Evolutionary conservation across 2,888 invertebrate species (phyloP).

Genomic region (Podabrus alpinus): DNA sequence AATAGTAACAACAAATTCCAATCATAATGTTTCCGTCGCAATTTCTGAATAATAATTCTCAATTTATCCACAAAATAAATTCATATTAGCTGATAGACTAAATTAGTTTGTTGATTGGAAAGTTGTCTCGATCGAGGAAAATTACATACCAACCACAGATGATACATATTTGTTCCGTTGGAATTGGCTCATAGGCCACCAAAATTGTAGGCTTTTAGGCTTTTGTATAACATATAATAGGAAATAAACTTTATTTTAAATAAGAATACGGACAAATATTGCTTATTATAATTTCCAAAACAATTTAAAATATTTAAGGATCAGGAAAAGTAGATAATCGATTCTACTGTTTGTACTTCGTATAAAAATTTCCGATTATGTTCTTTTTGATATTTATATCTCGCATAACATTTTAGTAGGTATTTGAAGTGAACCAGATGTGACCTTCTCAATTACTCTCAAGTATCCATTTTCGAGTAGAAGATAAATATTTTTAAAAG

Average conservation of each 20-base stretch:
- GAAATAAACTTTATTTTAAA: neutral
- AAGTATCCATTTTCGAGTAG: slow-evolving; percentile 7
- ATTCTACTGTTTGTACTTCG: slow-evolving; percentile 3
- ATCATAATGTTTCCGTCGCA: neutral
- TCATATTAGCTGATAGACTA: neutral
- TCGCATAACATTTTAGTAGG: slow-evolving; percentile 14
- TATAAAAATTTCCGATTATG: slow-evolving; percentile 11
- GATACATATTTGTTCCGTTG: neutral
- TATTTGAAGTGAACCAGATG: slow-evolving; percentile 14
- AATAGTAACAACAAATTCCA: neutral
- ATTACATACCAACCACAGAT: neutral
- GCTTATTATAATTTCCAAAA: neutral
- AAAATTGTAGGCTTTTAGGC: neutral
- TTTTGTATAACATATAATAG: neutral
- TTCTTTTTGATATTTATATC: slow-evolving; percentile 9
- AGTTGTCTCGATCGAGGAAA: neutral
- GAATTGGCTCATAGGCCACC: neutral
- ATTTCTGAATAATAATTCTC: neutral
- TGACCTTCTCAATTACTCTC: slow-evolving; percentile 5
- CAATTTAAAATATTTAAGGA: neutral
- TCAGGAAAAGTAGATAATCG: neutral
- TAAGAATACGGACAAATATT: neutral
- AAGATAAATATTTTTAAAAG: slow-evolving; percentile 10
- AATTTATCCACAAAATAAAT: neutral
- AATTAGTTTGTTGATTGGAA: neutral